Evolutionary conservation across 2,113 vertebrate genomes (phyloP).

Genomic region (Megaptera novaeangliae): DNA sequence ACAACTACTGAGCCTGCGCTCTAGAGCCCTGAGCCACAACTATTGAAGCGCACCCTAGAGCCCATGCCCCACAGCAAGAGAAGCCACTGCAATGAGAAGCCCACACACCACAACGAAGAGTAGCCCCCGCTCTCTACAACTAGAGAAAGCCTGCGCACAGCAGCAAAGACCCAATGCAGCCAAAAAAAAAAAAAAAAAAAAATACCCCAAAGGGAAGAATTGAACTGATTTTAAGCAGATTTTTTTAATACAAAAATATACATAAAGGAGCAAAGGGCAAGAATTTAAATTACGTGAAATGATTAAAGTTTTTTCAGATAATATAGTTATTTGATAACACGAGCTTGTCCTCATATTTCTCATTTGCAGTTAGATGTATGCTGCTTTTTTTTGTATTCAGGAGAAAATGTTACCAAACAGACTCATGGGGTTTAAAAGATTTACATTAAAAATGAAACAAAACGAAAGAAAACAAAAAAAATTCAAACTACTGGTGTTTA

Average conservation of each 20-base stretch:
- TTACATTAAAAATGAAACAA: conserved; percentile 54
- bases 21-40: no score
- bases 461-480: conserved; percentile 30
- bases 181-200: no score
- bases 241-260: conserved; percentile 62
- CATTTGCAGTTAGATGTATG: conserved; percentile 70
- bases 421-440: conserved; percentile 52
- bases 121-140: no score
- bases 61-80: no score
- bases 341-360: conserved; percentile 62
- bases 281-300: conserved; percentile 64
- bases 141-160: no score
- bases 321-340: conserved; percentile 64
- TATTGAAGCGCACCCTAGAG: no score
- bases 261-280: conserved; percentile 59
- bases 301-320: conserved; percentile 62
- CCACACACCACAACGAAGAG: no score
- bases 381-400: conserved; percentile 58
- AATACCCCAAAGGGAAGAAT: conserved; percentile 42
- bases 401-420: conserved; percentile 56
- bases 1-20: no score
- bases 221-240: conserved; percentile 56
- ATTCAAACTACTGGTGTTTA: neutral
- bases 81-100: no score
- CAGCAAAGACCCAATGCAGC: no score